Conservation (phyloP, 2,113 vertebrate genomes). For the Mugil cephalus region DNA sequence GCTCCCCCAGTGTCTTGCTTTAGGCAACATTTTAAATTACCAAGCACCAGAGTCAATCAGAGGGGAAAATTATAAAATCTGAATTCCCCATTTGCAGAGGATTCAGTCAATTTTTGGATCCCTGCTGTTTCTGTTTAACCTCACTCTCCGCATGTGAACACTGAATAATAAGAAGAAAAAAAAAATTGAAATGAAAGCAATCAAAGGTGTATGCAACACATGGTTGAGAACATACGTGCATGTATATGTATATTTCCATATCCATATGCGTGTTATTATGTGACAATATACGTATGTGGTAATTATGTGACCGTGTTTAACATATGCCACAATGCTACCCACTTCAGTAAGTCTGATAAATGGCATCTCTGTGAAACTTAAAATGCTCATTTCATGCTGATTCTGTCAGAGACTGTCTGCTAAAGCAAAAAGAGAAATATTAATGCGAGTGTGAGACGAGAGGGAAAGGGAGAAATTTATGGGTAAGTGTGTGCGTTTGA, state of each 20-base stretch:
- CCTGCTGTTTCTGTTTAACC: background rate
- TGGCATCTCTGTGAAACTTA: background rate
- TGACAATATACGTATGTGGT: too few relatives aligned
- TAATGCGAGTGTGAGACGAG: slow-evolving; percentile 33
- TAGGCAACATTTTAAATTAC: slow-evolving; percentile 43
- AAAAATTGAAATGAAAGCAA: background rate
- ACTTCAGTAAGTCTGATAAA: slow-evolving; percentile 14
- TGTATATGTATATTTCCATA: too few relatives aligned
- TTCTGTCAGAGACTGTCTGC: slow-evolving; percentile 6
- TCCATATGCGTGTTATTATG: too few relatives aligned
- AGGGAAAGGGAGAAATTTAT: background rate
- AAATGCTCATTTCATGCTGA: background rate
- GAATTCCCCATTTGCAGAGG: slow-evolving; percentile 6
- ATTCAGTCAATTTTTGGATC: slow-evolving; percentile 3
- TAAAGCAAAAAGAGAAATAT: slow-evolving; percentile 48
- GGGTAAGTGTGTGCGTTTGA: slow-evolving; percentile 12
- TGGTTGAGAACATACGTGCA: background rate
- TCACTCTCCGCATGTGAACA: background rate
- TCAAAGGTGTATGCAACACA: background rate
- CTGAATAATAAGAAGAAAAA: slow-evolving; percentile 1
- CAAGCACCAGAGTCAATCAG: slow-evolving; percentile 33
- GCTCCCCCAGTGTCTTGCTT: slow-evolving; percentile 20
- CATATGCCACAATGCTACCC: background rate
- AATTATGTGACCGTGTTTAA: too few relatives aligned
- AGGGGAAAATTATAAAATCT: slow-evolving; percentile 12